Conservation (phyloP, 1,140 invertebrate species). For the Drosophila jambulina region DNA sequence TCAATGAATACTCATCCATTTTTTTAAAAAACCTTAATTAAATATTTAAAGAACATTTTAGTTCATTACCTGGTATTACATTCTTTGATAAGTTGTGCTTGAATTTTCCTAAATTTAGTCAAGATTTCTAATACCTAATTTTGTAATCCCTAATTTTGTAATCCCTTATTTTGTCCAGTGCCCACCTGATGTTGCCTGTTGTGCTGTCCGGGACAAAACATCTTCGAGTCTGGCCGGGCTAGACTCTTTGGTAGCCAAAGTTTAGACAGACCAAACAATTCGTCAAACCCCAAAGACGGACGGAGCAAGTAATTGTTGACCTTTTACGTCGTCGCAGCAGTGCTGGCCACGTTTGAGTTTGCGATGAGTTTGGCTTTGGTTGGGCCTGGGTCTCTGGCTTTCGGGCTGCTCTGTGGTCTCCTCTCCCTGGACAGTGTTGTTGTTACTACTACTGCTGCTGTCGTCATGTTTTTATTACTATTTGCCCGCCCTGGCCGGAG, state of each 20-base stretch:
- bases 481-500: conserved; percentile 71
- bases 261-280: conserved; percentile 82
- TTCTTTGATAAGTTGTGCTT: background rate
- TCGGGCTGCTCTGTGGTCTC: conserved; percentile 20
- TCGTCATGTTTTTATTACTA: conserved; percentile 82
- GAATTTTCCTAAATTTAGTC: background rate
- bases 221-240: conserved; percentile 60
- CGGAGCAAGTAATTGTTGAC: conserved; percentile 80
- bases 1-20: too few relatives aligned
- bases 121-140: too few relatives aligned
- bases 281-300: conserved; percentile 62
- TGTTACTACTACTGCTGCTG: conserved; percentile 50
- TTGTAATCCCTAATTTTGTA: background rate
- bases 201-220: conserved; percentile 45
- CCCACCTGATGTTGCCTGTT: conserved; percentile 33
- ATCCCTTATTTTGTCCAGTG: background rate
- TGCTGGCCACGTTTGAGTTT: conserved; percentile 66
- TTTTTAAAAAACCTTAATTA: too few relatives aligned
- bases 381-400: conserved; percentile 24
- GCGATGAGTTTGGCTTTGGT: conserved; percentile 11
- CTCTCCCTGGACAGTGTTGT: conserved; percentile 32
- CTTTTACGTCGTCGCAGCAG: conserved; percentile 75
- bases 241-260: conserved; percentile 83
- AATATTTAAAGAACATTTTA: background rate
- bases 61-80: too few relatives aligned